Base-by-base conservation (phyloP, 2,888 invertebrate species). In the Agrochola lychnidis region DNA sequence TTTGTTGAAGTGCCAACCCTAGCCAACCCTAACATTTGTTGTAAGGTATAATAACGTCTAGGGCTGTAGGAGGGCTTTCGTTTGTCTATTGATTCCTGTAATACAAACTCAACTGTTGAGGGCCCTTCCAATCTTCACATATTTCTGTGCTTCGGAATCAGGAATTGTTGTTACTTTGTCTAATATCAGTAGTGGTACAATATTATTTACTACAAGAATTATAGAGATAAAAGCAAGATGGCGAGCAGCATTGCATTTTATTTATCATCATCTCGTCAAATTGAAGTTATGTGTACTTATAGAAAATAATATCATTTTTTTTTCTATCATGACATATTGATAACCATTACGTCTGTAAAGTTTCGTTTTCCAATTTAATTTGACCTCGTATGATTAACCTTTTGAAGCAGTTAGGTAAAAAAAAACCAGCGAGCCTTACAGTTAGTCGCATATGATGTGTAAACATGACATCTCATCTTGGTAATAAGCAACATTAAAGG, bases 51-150 rank as follows among this genome's bases (percentile, higher is more conserved):
- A 80, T 85, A 83, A 76, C 77, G 68, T 77, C 78, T 71, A 81
- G 81, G 72, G 78, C 70, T 81, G 40, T 83, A 77, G n/a, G 69
- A 78, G 72, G 76, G 79, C 63, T 79, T 86, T 74, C 68, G 73
- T 86, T 78, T 78, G 73, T 72, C 73, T 88, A 86, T 88, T 76
- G 86, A 83, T 86, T 87, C 73, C 62, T 75, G 53, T 73, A 69
- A 78, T 77, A 80, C 59, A 70, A 68, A 64, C 73, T 83, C 70
- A 68, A 81, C 62, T 73, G 48, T 64, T 25, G 36, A 70, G 42
- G 12, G 70, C 61, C 45, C 19, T 45, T 70, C 30, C 68, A 61
- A 76, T 81, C 40, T 56, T 57, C 66, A 62, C 48, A 57, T 67
- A 57, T 83, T 80, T 67, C 48, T n/a, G n/a, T 63, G 53, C 22